Percentiles rank a stretch among this genome's conserved stretches.
Evolutionary conservation across 2,888 invertebrate species (phyloP).

Genomic region (Apamea monoglypha): DNA sequence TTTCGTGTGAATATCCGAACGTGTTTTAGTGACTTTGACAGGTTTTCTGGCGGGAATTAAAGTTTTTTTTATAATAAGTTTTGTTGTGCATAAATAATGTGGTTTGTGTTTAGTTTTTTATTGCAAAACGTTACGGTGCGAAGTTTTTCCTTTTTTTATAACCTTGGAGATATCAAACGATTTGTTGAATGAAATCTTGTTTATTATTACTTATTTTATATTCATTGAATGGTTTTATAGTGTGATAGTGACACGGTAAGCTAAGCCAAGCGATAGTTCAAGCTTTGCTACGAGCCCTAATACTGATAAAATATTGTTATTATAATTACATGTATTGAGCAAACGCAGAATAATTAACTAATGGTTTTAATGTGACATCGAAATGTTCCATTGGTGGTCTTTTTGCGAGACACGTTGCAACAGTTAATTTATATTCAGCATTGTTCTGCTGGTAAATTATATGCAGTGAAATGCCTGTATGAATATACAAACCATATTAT

Average conservation of each 20-base stretch:
- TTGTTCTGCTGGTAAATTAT: slow-evolving; percentile 28
- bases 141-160: slow-evolving; percentile 6
- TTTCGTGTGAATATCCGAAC: slow-evolving; percentile 44
- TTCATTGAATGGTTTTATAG: not conserved
- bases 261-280: not conserved
- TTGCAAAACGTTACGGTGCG: not conserved
- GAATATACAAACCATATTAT: slow-evolving; percentile 15
- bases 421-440: slow-evolving; percentile 33
- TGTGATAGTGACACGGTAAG: not conserved
- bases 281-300: not conserved
- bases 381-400: slow-evolving; percentile 8
- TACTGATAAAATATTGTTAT: not conserved
- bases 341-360: slow-evolving; percentile 28
- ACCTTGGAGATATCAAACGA: slow-evolving; percentile 9
- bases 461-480: slow-evolving; percentile 14
- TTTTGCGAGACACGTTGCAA: slow-evolving; percentile 1
- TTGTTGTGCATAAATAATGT: slow-evolving; percentile 36
- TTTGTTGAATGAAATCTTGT: not conserved
- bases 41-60: slow-evolving; percentile 56
- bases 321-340: slow-evolving; percentile 8
- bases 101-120: slow-evolving; percentile 3
- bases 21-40: slow-evolving; percentile 33
- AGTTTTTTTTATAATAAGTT: not conserved
- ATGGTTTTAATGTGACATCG: slow-evolving; percentile 14
- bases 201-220: not conserved